Base-by-base conservation (phyloP, 2,113 vertebrate species). In the Brachyhypopomus occidentalis region DNA sequence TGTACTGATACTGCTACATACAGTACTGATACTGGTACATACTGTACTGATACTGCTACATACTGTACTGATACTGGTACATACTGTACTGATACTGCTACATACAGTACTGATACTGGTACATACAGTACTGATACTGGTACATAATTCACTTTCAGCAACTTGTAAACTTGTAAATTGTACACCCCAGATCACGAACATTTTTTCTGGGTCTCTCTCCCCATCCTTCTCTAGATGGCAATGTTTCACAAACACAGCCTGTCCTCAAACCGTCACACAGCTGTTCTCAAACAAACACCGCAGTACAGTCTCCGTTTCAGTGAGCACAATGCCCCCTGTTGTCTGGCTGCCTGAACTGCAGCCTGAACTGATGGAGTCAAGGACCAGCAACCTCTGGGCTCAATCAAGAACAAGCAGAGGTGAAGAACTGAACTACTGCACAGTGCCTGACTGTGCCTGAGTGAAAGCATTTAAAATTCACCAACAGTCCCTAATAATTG, bases 321-420 rank as follows among this genome's bases (percentile, higher is more conserved):
- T 9, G 1, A 84, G 45, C 56, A 36, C 70, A 71, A 82, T 88
- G 86, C 91, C 91, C 84, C 83, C 91, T 91, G 83, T 85, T 88
- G 92, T 78, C 16, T 59, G 63, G 58, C 48, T 75, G n/a, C 70
- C 60, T 41, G 78, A 81, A 78, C 74, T 70, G 45, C 83, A 77
- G 66, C 45, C 8, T n/a, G n/a, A 25, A 23, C 23, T 19, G 27
- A 23, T 41, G 23, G n/a, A 2, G n/a, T 14, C 9, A 71, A 36
- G 12, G 19, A 4, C 9, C 17, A 12, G 2, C 30, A 41, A n/a
- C 22, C 36, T 75, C 82, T 59, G 20, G 16, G 30, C 55, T 25
- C 60, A 16, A 14, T 11, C 22, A 19, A 6, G 48, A 77, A 56
- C 76, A 59, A 38, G 19, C 70, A 69, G 22, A 64, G 81, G 81